Evolutionary conservation across 2,113 vertebrate genomes (phyloP), one percentile per base, ranked within the genome.

Genomic region (Poecilia latipinna): DNA sequence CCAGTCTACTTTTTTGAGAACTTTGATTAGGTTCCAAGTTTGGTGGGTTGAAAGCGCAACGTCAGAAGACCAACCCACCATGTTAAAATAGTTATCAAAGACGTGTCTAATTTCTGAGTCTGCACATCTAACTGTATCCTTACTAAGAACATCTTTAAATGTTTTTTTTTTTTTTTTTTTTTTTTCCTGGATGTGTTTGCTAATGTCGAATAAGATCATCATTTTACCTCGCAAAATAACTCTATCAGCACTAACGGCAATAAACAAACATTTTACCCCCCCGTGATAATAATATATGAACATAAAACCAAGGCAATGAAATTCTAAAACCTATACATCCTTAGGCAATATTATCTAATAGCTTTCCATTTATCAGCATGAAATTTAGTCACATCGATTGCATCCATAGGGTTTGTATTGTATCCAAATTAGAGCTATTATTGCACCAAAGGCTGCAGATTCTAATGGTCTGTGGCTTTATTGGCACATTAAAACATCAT

Each of bases 401-500:
- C 31, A 42, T 32, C 66, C 82, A 64, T 78, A 39, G 60, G 19
- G 73, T 67, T 66, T 78, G 26, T 39, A 62, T 74, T 64, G 54
- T 63, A 68, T 60, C 67, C 5, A 29, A 69, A 39, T 17, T 79
- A 42, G 67, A 26, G 68, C 71, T 79, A 68, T 79, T 78, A 60
- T 70, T 35, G 37, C 26, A 42, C 60, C 61, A 13, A 28, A 72
- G 74, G 70, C 64, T 33, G 37, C 37, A 68, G 62, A 78, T 70
- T 67, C 8, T 44, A 62, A 74, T 78, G 68, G 29, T 65, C 84
- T 65, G 39, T 67, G 71, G 62, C 33, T 80, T 74, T 74, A 78
- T 72, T 82, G 64, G 66, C 44, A 78, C 68, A 82, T 79, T 77
- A 75, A 74, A 73, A 76, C 64, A 75, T 39, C n/a, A 60, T 39